phyloP scores from a whole-genome alignment of 2,797 vertebrate genomes.

The Eleutherodactylus coqui region DNA sequence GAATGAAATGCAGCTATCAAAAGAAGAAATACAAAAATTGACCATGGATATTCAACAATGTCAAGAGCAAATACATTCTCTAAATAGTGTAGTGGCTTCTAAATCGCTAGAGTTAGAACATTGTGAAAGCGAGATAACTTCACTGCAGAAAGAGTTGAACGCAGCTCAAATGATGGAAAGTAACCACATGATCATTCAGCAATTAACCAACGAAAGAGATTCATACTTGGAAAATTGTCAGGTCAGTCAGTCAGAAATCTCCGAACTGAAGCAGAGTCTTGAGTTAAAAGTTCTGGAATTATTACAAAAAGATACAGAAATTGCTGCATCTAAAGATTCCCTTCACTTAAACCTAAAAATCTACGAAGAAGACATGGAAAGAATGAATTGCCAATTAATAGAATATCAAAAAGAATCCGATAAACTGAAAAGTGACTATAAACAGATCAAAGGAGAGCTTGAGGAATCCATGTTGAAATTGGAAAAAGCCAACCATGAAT shows the following conservation, averaged over 20 bases:
- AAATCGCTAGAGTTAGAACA: conserved; percentile 63
- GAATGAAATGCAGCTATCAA: conserved; percentile 65
- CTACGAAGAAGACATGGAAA: conserved; percentile 65
- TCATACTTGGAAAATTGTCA: conserved; percentile 63
- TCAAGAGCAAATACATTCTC: conserved; percentile 65
- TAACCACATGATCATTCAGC: conserved; percentile 65
- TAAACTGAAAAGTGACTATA: conserved; percentile 68
- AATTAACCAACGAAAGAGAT: conserved; percentile 66
- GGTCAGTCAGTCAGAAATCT: conserved; percentile 67
- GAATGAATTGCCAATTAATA: conserved; percentile 55
- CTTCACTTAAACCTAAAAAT: conserved; percentile 67
- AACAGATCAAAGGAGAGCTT: conserved; percentile 74
- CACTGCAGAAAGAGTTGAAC: conserved; percentile 69
- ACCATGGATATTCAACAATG: conserved; percentile 65
- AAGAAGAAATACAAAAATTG: conserved; percentile 71
- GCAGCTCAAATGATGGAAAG: conserved; percentile 64
- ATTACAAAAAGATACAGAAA: conserved; percentile 72
- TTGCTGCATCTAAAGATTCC: conserved; percentile 66
- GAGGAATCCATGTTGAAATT: conserved; percentile 67
- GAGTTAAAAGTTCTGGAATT: conserved; percentile 67
- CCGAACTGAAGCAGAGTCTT: conserved; percentile 69
- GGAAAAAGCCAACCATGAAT: conserved; percentile 70
- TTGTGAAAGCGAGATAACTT: conserved; percentile 62
- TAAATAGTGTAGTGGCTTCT: conserved; percentile 58
- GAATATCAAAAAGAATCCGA: conserved; percentile 67